Evolutionary conservation across 2,797 vertebrate genomes (phyloP), one percentile per base, ranked within the genome.

Genomic region (Melanotaenia nigrans): DNA sequence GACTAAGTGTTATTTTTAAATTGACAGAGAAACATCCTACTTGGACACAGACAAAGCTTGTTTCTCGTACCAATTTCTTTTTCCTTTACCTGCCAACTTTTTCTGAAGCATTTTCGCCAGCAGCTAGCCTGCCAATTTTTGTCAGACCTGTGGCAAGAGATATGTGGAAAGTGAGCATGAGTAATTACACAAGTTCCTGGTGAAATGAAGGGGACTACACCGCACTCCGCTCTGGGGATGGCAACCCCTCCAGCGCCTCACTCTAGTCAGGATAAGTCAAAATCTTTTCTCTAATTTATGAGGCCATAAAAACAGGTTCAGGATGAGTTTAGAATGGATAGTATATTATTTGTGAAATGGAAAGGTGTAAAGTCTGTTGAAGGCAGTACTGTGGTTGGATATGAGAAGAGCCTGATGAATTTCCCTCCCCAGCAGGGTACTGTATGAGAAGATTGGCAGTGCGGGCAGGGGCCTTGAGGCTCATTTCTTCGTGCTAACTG

Each of bases 1-100:
- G 93, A 95, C 94, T 93, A 93, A 96, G 95, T 97, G 97, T 96
- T 96, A 97, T 97, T 97, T 97, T 95, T 96, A 97, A 97, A 97
- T 96, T 96, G 96, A 97, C 93, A 94, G 85, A 93, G 95, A 96
- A 96, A 96, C 95, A 95, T 97, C 94, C 94, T 96, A 95, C 95
- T 95, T 95, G 93, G 93, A 94, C 92, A 94, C 78, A 87, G 91
- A 92, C 85, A 75, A 93, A 89, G 82, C 75, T 65, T 12, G 75
- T 79, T 89, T 84, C 60, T 89, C 85, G 62, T 81, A 61, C 67
- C 70, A 67, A 62, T 73, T 75, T 65, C 60, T 85, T 86, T 92
- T 92, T 91, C 92, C 90, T 91, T 90, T 92, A 92, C 92, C 93
- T 93, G 93, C 91, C 57, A 93, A 95, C 92, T 92, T 94, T 94